A percentile compares a stretch with the other conserved stretches of the same genome.
Evolutionary conservation across 2,797 vertebrate species (phyloP).

Genomic region (Apogon hyalosoma): DNA sequence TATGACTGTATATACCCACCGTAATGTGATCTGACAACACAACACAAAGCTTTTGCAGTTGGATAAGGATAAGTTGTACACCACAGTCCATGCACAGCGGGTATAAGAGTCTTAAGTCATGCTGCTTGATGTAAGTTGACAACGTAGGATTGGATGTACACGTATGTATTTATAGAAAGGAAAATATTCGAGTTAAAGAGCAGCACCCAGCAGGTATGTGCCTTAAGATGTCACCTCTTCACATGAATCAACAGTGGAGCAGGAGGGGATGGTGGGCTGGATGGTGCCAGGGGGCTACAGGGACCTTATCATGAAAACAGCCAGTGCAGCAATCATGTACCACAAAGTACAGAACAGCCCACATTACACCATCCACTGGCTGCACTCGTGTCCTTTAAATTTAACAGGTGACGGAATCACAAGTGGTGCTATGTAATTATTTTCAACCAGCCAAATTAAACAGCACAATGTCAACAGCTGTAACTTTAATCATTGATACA

Average conservation of each 20-base stretch:
- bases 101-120: conserved; percentile 48
- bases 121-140: conserved; percentile 68
- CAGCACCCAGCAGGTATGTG: conserved; percentile 58
- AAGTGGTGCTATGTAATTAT: conserved; percentile 58
- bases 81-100: conserved; percentile 46
- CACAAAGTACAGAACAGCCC: conserved; percentile 35
- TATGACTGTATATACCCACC: conserved; percentile 51
- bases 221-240: conserved; percentile 67
- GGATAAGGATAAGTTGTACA: conserved; percentile 52
- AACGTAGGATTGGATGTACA: conserved; percentile 49
- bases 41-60: conserved; percentile 52
- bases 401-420: conserved; percentile 50
- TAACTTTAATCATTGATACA: conserved; percentile 71
- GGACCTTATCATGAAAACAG: conserved; percentile 65
- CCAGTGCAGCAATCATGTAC: conserved; percentile 45
- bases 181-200: conserved; percentile 43
- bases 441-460: conserved; percentile 68
- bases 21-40: conserved; percentile 70
- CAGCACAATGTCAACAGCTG: conserved; percentile 70
- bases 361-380: conserved; percentile 19
- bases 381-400: conserved; percentile 58
- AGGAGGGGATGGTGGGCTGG: conserved; percentile 25
- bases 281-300: conserved; percentile 52
- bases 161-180: conserved; percentile 45
- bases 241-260: conserved; percentile 62